Evolutionary conservation across 1,140 invertebrate species (phyloP).

Genomic region (Cotesia typhae): DNA sequence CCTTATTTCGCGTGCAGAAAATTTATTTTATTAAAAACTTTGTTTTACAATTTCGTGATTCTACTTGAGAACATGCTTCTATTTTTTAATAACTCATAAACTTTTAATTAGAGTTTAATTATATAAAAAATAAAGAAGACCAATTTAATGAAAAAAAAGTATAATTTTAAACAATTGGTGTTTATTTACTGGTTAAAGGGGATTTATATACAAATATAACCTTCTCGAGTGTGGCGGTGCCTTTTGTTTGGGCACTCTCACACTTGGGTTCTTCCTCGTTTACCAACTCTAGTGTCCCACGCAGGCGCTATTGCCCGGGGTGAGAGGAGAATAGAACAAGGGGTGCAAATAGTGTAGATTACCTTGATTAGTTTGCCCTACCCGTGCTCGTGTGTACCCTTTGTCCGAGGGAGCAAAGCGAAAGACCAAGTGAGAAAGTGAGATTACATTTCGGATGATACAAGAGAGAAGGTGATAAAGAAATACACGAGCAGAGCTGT

Average conservation of each 20-base stretch:
- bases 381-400: constrained; percentile 39
- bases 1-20: no score
- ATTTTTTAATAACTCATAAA: no score
- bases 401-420: constrained; percentile 39
- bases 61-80: no score
- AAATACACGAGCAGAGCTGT: constrained; percentile 20
- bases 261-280: constrained; percentile 40
- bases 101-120: no score
- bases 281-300: constrained; percentile 6
- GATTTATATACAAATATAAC: neutral
- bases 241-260: constrained; percentile 42
- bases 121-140: no score
- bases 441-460: neutral
- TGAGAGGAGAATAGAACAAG: constrained; percentile 18
- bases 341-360: constrained; percentile 46
- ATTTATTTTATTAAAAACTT: no score
- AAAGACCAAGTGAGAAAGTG: neutral
- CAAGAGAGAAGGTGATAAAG: constrained; percentile 14
- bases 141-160: no score
- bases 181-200: no score
- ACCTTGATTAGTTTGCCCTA: constrained; percentile 47
- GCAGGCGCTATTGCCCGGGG: constrained; percentile 24
- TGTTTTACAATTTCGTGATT: no score
- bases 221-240: constrained; percentile 37
- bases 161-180: no score